Evolutionary conservation across 2,113 vertebrate genomes (phyloP), one percentile per base, ranked within the genome.

Genomic region (Bufo bufo): DNA sequence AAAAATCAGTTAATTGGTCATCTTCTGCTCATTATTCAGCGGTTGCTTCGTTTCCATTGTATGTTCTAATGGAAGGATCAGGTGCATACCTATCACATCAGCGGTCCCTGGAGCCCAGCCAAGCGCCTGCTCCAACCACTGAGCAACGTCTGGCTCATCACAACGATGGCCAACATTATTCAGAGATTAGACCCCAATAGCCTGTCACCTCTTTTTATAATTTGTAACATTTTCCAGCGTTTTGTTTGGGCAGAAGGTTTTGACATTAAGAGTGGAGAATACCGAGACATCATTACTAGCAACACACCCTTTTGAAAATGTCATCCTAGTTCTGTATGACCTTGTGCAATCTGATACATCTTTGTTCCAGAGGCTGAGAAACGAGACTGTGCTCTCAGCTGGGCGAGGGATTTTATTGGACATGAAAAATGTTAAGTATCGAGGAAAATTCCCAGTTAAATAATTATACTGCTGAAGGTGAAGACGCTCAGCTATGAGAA

Each of bases 271-370:
- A 85, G 5, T 59, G 58, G 84, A 49, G 19, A 19, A 63, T 54
- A 4, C 49, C 17, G 82, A 71, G n/a, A 47, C 49, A 71, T 84
- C 49, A 71, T 84, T 74, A 56, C 17, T 43, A 77, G 66, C 84
- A 61, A 52, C 8, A 17, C 82, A 69, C 71, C 49, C 12, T 71
- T 52, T 5, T 69, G 49, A 77, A 74, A 85, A 85, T 77, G 72
- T 85, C 71, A 61, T 47, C 54, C 23, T 85, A 49, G 54, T 85
- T 77, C 54, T 13, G 56, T 17, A 9, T 85, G 84, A 85, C 84
- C 84, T 85, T 85, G 56, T 77, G 84, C 84, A 85, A 77, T 77
- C 58, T 77, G 84, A 63, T n/a, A 71, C 54, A 17, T 71, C 63
- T 69, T 63, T 77, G 71, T 77, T 61, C 43, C 19, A 45, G 54